A percentile compares a stretch with the other conserved stretches of the same genome.
Evolutionary conservation across 2,888 invertebrate species (phyloP).

Genomic region (Sminthurinus aureus): DNA sequence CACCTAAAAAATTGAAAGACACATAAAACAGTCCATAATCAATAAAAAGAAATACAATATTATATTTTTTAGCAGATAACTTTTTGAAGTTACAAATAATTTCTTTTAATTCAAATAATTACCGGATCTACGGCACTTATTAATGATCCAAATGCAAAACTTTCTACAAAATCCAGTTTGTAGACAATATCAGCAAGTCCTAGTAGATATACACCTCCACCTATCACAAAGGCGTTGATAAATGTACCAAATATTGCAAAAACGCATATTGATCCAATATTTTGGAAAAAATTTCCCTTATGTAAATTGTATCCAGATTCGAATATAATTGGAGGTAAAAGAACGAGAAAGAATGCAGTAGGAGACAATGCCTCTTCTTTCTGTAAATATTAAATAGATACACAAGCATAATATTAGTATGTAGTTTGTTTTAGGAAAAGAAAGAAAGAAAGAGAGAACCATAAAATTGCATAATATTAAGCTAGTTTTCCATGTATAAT

Average conservation of each 20-base stretch:
- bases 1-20: constrained; percentile 64
- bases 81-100: too few relatives aligned
- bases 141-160: constrained; percentile 97
- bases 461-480: too few relatives aligned
- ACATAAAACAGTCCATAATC: too few relatives aligned
- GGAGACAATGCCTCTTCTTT: constrained; percentile 98
- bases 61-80: too few relatives aligned
- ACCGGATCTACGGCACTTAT: constrained; percentile 98
- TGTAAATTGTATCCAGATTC: constrained; percentile 99
- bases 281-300: constrained; percentile 83
- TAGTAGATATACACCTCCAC: constrained; percentile 92
- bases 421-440: too few relatives aligned
- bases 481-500: too few relatives aligned
- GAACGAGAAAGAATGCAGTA: constrained; percentile 95
- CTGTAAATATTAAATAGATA: constrained; percentile 63
- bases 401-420: too few relatives aligned
- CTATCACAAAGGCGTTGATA: constrained; percentile 96
- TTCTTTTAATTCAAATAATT: too few relatives aligned
- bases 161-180: constrained; percentile 91
- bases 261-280: constrained; percentile 97
- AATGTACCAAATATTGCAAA: constrained; percentile 98
- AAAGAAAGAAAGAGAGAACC: too few relatives aligned
- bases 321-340: constrained; percentile 98
- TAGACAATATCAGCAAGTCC: constrained; percentile 78
- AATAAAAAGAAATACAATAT: too few relatives aligned